phyloP scores from a whole-genome alignment of 23 tunicate species.

The Trididemnum clinides region DNA sequence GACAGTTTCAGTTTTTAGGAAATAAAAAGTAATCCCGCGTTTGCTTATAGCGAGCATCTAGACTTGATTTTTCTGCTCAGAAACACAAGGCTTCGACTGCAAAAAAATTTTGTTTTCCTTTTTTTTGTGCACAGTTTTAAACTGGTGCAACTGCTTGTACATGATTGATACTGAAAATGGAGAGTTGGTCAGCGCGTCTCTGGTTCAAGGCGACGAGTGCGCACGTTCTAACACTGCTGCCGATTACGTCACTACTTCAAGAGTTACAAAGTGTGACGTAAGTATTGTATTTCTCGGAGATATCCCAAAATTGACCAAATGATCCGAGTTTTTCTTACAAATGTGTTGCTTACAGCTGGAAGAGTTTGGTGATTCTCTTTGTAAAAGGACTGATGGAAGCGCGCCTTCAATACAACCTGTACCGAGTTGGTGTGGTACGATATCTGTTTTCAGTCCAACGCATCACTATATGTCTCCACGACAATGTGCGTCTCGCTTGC shows the following conservation, averaged over 20 bases:
- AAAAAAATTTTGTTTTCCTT: too few relatives aligned
- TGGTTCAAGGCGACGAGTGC: slow-evolving; percentile 33
- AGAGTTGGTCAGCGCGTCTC: slow-evolving; percentile 10
- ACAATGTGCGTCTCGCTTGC: slow-evolving; percentile 24
- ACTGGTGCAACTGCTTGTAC: slow-evolving; percentile 63
- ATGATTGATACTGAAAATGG: slow-evolving; percentile 17
- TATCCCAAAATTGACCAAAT: too few relatives aligned
- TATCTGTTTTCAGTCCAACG: neutral
- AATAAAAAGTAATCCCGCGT: too few relatives aligned
- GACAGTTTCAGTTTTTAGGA: too few relatives aligned
- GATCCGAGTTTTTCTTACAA: neutral
- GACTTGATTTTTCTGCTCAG: too few relatives aligned
- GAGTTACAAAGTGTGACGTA: slow-evolving; percentile 35
- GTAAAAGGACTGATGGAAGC: slow-evolving; percentile 51
- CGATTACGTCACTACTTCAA: neutral
- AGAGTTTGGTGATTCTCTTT: slow-evolving; percentile 55
- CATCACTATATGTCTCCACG: slow-evolving; percentile 32
- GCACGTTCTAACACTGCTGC: neutral
- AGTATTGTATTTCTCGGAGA: neutral
- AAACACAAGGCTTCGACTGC: too few relatives aligned
- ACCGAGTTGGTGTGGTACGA: slow-evolving; percentile 58
- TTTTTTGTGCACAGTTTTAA: slow-evolving; percentile 26
- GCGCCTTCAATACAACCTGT: slow-evolving; percentile 46
- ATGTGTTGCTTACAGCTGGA: neutral
- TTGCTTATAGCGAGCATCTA: too few relatives aligned